phyloP scores from a whole-genome alignment of 2,113 vertebrate genomes.

The Oryzias celebensis region DNA sequence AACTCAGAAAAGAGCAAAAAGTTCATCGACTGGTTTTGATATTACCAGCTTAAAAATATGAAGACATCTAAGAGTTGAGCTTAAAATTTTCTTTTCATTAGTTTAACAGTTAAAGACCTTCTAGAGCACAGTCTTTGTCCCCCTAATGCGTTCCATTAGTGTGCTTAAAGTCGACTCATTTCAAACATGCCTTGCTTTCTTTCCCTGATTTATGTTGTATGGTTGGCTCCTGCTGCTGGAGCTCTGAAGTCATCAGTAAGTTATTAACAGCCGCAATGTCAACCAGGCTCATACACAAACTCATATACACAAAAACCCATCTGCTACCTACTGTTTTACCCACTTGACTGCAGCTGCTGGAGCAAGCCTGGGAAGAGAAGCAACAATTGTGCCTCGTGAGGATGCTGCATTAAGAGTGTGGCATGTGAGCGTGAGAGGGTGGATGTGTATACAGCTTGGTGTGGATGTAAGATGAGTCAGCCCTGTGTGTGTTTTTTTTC shows the following conservation, averaged over 20 bases:
- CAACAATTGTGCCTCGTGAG: constrained; percentile 32
- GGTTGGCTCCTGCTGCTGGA: constrained; percentile 28
- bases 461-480: background rate
- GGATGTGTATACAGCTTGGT: background rate
- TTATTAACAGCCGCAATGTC: constrained; percentile 23
- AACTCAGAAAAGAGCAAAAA: too few relatives aligned
- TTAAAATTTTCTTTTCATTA: too few relatives aligned
- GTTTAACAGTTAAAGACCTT: too few relatives aligned
- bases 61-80: too few relatives aligned
- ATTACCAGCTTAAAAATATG: too few relatives aligned
- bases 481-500: background rate
- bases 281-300: constrained; percentile 12
- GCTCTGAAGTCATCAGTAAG: constrained; percentile 15
- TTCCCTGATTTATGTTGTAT: constrained; percentile 12
- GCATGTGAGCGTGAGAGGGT: background rate
- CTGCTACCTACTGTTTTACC: constrained; percentile 34
- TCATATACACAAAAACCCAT: constrained; percentile 4
- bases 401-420: background rate
- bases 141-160: too few relatives aligned
- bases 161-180: too few relatives aligned
- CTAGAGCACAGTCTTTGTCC: too few relatives aligned
- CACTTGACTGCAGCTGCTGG: constrained; percentile 22
- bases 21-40: too few relatives aligned
- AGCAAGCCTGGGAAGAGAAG: constrained; percentile 19
- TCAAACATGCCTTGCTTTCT: background rate